A percentile compares a stretch with the other conserved stretches of the same genome.
Evolutionary conservation across 2,113 vertebrate species (phyloP).

Genomic region (Pluvialis apricaria): DNA sequence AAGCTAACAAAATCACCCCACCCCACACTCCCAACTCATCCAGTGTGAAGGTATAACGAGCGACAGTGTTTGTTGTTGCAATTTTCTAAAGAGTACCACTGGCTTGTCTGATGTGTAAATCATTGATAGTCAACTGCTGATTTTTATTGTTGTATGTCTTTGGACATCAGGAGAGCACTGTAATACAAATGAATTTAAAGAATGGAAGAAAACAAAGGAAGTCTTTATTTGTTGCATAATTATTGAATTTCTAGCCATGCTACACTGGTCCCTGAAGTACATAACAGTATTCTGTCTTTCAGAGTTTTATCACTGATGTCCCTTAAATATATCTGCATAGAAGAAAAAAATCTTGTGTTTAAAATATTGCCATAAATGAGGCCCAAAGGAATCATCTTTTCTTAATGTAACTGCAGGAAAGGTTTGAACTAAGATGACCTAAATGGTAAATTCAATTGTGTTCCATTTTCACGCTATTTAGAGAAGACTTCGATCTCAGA

Average conservation of each 20-base stretch:
- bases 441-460: neutral
- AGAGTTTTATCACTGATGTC: neutral
- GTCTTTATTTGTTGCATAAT: constrained; percentile 59
- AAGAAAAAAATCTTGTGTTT: neutral
- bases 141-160: neutral
- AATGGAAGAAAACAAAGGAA: constrained; percentile 46
- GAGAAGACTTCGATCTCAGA: neutral
- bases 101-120: neutral
- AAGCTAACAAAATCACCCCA: neutral
- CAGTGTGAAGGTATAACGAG: neutral
- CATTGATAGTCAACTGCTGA: neutral
- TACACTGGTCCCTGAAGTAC: neutral
- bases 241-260: constrained; percentile 33
- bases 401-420: neutral
- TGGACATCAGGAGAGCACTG: constrained; percentile 45
- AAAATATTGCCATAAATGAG: neutral
- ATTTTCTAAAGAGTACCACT: neutral
- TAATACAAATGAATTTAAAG: constrained; percentile 50
- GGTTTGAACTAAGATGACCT: neutral
- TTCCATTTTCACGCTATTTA: neutral
- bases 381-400: neutral
- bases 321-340: neutral
- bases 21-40: neutral
- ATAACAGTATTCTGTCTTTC: neutral
- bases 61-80: neutral